Base-by-base conservation (phyloP, 2,797 vertebrate species). In the Hozukius guyotensis region DNA sequence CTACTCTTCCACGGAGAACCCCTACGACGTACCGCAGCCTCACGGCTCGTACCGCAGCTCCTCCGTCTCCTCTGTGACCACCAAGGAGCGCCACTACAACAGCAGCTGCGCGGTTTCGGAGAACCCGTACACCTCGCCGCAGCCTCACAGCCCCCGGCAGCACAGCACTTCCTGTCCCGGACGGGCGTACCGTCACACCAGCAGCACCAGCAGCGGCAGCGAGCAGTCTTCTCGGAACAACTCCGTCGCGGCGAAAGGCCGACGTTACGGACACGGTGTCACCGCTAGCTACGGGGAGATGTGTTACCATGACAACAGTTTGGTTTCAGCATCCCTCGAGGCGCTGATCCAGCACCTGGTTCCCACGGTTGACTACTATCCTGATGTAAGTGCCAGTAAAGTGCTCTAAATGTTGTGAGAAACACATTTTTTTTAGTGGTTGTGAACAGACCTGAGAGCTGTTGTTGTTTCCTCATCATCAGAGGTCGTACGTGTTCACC, bases 261-360 rank as follows among this genome's bases (percentile, higher is more conserved):
- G 88, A 1, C 75, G 87, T 13, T 83, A 89, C 3, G 86, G 85
- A 18, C 92, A 90, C 13, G 82, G 91, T 46, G 52, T 94, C 87
- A 91, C 90, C 1, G 96, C 97, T 59, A 96, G 94, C 94, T 97
- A 97, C 20, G 96, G 96, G 52, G 97, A 97, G 32, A 93, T 99
- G 91, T 97, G 93, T 92, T 99, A 98, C 93, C 97, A 99, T 20
- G 97, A 99, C 94, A 99, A 98, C 95, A 98, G 96, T 84, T 94
- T 99, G 80, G 96, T 99, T 5, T 99, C 98, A 0, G 98, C 98
- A 4, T 99, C 98, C 61, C 95, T 99, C 31, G 98, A 99, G 95
- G 97, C 98, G 4, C 95, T 99, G 73, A 98, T 99, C 87, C 98
- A 99, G 92, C 97, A 98, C 92, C 95, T 99, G 74, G 97, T 99